Conservation (phyloP, 2,113 vertebrate species). For the Dasypus novemcinctus region DNA sequence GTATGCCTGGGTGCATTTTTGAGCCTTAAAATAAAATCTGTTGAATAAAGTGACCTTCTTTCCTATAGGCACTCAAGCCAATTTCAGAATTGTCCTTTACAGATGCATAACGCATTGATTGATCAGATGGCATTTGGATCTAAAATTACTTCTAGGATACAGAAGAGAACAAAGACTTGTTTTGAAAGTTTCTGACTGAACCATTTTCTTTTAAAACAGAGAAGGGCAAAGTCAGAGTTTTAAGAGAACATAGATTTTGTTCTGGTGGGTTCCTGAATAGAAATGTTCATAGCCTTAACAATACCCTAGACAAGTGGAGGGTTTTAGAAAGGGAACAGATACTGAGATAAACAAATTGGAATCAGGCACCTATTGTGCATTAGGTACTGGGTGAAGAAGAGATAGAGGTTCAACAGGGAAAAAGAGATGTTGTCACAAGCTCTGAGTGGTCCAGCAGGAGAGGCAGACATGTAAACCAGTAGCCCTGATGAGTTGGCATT, state of each 20-base stretch:
- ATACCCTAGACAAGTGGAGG: background rate
- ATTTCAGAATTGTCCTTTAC: slow-evolving; percentile 53
- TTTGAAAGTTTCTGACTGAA: slow-evolving; percentile 18
- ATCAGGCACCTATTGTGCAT: background rate
- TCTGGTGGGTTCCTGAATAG: background rate
- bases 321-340: slow-evolving; percentile 26
- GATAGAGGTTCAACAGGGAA: background rate
- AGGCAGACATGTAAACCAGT: background rate
- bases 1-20: background rate
- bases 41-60: slow-evolving; percentile 35
- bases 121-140: slow-evolving; percentile 41
- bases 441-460: background rate
- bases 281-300: background rate
- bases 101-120: slow-evolving; percentile 21
- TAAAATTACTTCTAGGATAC: slow-evolving; percentile 53
- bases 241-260: slow-evolving; percentile 44
- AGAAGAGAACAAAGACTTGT: background rate
- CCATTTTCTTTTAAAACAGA: slow-evolving; percentile 46
- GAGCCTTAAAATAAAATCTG: slow-evolving; percentile 38
- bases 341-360: slow-evolving; percentile 29
- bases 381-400: background rate
- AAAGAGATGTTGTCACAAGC: background rate
- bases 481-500: background rate
- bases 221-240: slow-evolving; percentile 35
- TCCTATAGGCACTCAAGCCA: background rate